Conservation (phyloP, 2,888 invertebrate genomes). For the Homarus gammarus region DNA sequence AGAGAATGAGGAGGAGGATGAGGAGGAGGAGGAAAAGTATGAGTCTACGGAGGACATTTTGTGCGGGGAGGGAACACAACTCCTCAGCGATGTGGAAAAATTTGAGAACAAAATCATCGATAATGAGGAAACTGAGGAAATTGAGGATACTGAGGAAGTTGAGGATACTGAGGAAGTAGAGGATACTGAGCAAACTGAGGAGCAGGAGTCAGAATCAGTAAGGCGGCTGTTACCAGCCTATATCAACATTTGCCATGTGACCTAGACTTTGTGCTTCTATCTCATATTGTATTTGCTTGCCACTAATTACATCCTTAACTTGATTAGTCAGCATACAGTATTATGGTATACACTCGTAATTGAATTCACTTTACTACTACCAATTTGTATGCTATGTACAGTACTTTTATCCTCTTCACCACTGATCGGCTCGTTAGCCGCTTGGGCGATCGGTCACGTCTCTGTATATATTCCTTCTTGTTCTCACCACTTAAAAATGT, state of each 20-base stretch:
- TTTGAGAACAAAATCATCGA: constrained; percentile 51
- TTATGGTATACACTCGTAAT: constrained; percentile 2
- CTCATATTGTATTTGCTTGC: constrained; percentile 19
- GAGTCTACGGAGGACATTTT: constrained; percentile 67
- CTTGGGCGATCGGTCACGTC: too few relatives aligned
- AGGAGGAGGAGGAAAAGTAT: constrained; percentile 70
- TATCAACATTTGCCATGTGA: constrained; percentile 6
- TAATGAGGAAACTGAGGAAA: constrained; percentile 48
- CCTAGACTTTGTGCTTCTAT: constrained; percentile 44
- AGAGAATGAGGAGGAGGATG: constrained; percentile 54
- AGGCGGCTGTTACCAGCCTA: constrained; percentile 22
- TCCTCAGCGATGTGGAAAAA: constrained; percentile 63
- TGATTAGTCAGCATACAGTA: constrained; percentile 1
- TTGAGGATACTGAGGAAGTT: constrained; percentile 47
- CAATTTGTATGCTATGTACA: too few relatives aligned
- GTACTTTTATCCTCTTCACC: too few relatives aligned
- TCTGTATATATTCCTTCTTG: background rate
- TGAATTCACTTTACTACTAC: constrained; percentile 30
- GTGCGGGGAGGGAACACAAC: constrained; percentile 61
- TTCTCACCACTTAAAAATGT: background rate
- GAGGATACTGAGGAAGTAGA: constrained; percentile 51
- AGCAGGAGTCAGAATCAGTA: constrained; percentile 66
- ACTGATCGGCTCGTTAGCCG: too few relatives aligned
- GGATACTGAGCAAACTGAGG: constrained; percentile 54
- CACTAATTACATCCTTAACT: constrained; percentile 1